These are phyloP conservation scores for Rhagologus leucostigma DNA, from an alignment of 2,113 vertebrate species.

Conservation along the genomic window DNA sequence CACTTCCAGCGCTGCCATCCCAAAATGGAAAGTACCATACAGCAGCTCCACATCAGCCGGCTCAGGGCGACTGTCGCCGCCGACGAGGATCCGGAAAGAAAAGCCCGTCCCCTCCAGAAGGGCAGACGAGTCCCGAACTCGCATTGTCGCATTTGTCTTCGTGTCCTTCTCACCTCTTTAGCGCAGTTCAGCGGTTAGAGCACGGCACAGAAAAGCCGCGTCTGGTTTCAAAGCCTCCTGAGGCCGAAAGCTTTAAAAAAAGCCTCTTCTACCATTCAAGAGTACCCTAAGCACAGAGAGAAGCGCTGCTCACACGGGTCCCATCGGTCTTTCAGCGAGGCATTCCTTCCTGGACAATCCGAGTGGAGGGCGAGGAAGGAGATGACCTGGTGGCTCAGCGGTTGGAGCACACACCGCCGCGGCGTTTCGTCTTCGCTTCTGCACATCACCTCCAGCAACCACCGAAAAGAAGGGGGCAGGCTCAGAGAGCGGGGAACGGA, in stretches of 20 bases:
- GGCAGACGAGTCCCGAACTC: neutral
- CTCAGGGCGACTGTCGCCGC: neutral
- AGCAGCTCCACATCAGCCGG: neutral
- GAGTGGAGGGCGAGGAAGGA: neutral
- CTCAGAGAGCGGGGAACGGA: neutral
- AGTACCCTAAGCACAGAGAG: neutral
- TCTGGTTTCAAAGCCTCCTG: neutral
- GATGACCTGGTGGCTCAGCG: neutral
- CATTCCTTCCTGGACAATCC: neutral
- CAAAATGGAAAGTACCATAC: neutral
- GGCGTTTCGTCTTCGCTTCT: neutral
- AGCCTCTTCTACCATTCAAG: neutral
- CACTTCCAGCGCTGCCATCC: neutral
- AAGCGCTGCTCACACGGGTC: neutral
- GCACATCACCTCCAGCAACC: neutral
- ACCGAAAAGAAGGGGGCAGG: neutral
- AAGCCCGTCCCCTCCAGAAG: neutral
- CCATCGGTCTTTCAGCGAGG: neutral
- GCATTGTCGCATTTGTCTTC: fast-evolving
- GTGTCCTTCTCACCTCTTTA: neutral
- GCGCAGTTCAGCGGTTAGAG: neutral
- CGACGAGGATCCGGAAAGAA: neutral
- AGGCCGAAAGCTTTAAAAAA: neutral
- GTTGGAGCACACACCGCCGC: neutral
- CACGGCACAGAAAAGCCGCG: neutral